Base-by-base conservation (phyloP, 2,797 vertebrate genomes). In the Enteromius treurensis region DNA sequence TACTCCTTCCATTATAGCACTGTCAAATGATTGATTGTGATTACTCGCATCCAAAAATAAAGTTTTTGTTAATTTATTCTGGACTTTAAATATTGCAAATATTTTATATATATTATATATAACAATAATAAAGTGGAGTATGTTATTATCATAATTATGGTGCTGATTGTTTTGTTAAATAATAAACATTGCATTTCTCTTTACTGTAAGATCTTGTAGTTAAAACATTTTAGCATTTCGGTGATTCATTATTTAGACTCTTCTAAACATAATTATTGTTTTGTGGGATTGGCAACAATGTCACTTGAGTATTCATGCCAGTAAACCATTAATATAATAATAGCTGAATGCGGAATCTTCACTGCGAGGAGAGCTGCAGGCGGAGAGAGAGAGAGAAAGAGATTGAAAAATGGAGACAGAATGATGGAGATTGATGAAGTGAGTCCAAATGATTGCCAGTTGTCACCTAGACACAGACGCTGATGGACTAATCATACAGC, bases 261-360 rank as follows among this genome's bases (percentile, higher is more conserved):
- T 26, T 4, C n/a, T 40, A 80, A 55, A 49, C 34, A 58, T 80
- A 70, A 80, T 64, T 58, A 69, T 69, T 26, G 47, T 70, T 70
- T 70, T 70, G 49, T 58, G 65, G 78, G 4, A 58, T 58, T 70
- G 67, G 67, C 67, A 70, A 80, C 49, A 79, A 68, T 19, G 77
- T 37, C 68, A 70, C 67, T 70, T 0, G 11, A 70, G 65, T 34
- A 60, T 70, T 70, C 23, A 45, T 70, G 49, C 17, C 79, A 80
- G 79, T 80, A 70, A 80, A 70, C 34, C 49, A 69, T 58, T 80
- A 69, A 80, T 80, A 69, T 55, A 80, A 80, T 80, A 69, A 80
- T 80, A 80, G 65, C 65, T 53, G 45, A 53, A 55, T 42, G 51
- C 29, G 3, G 67, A 70, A 42, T 70, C 51, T 80, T 80, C 79